Base-by-base conservation (phyloP, 2,888 invertebrate species). In the Lapara coniferarum region DNA sequence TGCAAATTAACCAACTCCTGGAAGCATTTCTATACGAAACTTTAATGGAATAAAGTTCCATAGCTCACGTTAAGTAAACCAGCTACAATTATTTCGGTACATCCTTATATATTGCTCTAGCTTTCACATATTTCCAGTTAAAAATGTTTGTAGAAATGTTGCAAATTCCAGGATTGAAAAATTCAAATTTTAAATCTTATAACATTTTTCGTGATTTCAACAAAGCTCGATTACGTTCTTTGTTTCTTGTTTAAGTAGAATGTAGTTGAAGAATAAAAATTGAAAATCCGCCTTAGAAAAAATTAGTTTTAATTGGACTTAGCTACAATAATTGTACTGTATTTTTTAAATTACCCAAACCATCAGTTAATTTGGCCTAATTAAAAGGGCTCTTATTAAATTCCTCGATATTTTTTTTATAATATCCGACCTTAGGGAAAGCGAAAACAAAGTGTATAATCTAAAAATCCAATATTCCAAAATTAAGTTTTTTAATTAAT, bases 1-100 rank as follows among this genome's bases (percentile, higher is more conserved):
- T 92, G 92, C 91, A 92, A 92, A 93, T 92, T 90, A 87, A 87
- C 85, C 85, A 79, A 82, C 82, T 78, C 87, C 85, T 86, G 87
- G 85, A 85, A 84, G 86, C 89, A 85, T 86, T 63, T 88, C 82
- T 85, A 85, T 81, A 81, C 85, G 84, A 87, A 93, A 92, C 87
- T 92, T 91, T 89, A 91, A 92, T 90, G 84, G 89, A 82, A 83
- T 84, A 79, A 79, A 77, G 82, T 73, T 75, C 75, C 75, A 69
- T 74, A 76, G 78, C 78, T 84, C 81, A 85, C 87, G 88, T 91
- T 89, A 81, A 81, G 87, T 82, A 86, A 86, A 81, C 83, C 81
- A 78, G 86, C 87, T 83, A 87, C 87, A 86, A 88, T 88, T 86
- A 89, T 86, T 86, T 84, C 78, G 80, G 81, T 76, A 77, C 77